Evolutionary conservation across 2,113 vertebrate species (phyloP), one percentile per base, ranked within the genome.

Genomic region (Platysteira castanea): DNA sequence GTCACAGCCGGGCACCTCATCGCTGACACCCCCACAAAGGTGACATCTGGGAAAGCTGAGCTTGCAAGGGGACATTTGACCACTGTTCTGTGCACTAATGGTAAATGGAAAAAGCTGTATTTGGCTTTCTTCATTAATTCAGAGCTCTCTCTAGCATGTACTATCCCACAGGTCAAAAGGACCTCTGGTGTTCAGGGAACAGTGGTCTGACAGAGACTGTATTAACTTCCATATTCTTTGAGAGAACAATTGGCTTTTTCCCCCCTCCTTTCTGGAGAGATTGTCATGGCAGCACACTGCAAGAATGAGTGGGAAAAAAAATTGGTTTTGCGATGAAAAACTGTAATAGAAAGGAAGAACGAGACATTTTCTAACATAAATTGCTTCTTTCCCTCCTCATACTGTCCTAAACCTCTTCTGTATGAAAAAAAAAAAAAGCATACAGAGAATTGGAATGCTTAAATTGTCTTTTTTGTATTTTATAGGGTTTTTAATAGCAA

Each of bases 111-210:
- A 92, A 92, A 82, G 64, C 74, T 44, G 0, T 67, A 27, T 87
- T 97, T 95, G 94, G 44, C 87, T 83, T 91, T 95, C 75, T 81
- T 93, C 67, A 75, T 95, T 89, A 93, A 92, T 94, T 82, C 91
- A 83, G 82, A 81, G 73, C 64, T 93, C 81, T 85, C 91, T 60
- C 46, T 54, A 60, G 89, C 56, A 79, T 69, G 95, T 92, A 42
- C 95, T 87, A 91, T 78, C 79, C 71, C 84, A 87, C 70, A 86
- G 95, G 80, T 84, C 90, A 95, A 89, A 92, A 77, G 77, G 92
- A 93, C 30, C 70, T 89, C 60, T 90, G 86, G 64, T 92, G 82
- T 46, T 95, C 61, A 39, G 91, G 93, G 87, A 90, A 89, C 4
- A 84, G 65, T 18, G 73, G 46, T 69, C 67, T 93, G 92, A 94